Evolutionary conservation across 2,888 invertebrate species (phyloP).

Genomic region (Calameuta pallipes): DNA sequence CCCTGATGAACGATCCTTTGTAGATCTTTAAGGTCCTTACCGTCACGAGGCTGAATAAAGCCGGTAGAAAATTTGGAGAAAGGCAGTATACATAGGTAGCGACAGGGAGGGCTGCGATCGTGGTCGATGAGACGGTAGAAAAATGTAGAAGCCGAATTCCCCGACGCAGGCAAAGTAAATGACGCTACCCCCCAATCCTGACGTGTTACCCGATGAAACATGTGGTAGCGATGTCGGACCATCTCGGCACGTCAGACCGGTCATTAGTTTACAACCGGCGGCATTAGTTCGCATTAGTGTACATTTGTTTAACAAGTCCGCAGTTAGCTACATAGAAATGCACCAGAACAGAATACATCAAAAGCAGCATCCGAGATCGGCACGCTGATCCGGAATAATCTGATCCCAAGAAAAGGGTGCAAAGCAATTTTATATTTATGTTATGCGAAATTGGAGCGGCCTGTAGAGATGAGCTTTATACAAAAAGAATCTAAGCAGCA

Average conservation of each 20-base stretch:
- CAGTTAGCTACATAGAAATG: constrained; percentile 13
- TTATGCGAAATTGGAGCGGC: background rate
- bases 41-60: background rate
- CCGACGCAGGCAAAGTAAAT: constrained; percentile 14
- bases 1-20: background rate
- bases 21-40: background rate
- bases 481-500: background rate
- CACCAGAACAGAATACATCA: background rate
- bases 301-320: constrained; percentile 40
- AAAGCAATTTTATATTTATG: background rate
- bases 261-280: constrained; percentile 42
- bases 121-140: constrained; percentile 13
- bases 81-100: constrained; percentile 13
- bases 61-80: background rate
- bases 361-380: background rate
- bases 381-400: background rate
- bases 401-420: background rate
- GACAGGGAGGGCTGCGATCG: constrained; percentile 23
- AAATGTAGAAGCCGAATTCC: constrained; percentile 21
- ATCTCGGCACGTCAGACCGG: constrained; percentile 22
- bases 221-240: constrained; percentile 28
- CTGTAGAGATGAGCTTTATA: background rate
- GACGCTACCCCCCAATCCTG: constrained; percentile 22
- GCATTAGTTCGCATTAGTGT: constrained; percentile 45
- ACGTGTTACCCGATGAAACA: constrained; percentile 32